Conservation (phyloP, 30 jellyfish, hydroid and myxozoan genomes). For the Cassiopea xamachana region DNA sequence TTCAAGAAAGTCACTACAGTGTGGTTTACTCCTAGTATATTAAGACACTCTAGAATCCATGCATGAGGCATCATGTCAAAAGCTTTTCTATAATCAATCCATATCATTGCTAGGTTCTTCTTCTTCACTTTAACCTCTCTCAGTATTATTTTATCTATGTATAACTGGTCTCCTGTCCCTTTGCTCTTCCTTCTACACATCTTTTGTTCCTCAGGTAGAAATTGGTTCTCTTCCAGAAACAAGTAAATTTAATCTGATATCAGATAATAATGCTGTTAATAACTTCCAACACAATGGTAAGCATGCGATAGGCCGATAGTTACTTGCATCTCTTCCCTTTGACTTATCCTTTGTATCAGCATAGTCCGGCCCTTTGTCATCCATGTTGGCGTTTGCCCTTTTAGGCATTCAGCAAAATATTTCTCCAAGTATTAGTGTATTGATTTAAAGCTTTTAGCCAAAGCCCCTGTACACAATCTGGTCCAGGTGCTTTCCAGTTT, state of each 20-base stretch:
- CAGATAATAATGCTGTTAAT: neutral
- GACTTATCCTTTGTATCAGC: constrained; percentile 33
- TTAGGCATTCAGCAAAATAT: constrained; percentile 3
- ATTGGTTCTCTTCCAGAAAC: neutral
- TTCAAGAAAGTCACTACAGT: neutral
- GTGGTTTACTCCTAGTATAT: neutral
- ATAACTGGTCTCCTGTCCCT: neutral
- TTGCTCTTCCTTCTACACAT: neutral
- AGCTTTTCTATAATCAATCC: neutral
- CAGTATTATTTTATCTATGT: neutral
- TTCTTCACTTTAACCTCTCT: too few species aligned
- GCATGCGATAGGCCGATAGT: constrained; percentile 32
- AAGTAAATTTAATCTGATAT: neutral
- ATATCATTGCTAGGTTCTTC: neutral
- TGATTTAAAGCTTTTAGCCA: too few species aligned
- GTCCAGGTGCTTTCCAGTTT: too few species aligned
- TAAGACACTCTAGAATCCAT: neutral
- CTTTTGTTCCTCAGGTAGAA: neutral
- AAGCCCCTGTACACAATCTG: too few species aligned
- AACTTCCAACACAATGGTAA: neutral
- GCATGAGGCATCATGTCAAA: neutral
- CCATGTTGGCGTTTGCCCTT: constrained; percentile 9
- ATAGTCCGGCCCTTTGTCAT: constrained; percentile 20
- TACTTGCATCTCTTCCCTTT: constrained; percentile 18
- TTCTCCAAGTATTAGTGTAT: neutral